phyloP scores from a whole-genome alignment of 2,888 invertebrate genomes.

The Ennomos fuscantarius region DNA sequence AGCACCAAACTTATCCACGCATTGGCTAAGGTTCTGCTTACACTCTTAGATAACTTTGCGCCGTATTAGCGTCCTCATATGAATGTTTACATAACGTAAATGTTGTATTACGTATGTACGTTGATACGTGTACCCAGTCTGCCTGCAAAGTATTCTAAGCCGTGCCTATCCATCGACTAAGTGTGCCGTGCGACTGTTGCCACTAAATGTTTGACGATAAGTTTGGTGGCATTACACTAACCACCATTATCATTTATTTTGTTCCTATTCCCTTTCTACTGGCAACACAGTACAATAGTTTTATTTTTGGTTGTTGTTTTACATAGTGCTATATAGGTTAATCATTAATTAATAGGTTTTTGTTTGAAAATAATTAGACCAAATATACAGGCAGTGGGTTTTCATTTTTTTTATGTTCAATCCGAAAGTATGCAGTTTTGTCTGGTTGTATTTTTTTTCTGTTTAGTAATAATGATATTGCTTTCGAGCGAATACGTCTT shows the following conservation, averaged over 20 bases:
- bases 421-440: constrained; percentile 59
- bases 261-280: constrained; percentile 11
- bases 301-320: constrained; percentile 33
- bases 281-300: constrained; percentile 27
- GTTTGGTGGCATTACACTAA: constrained; percentile 7
- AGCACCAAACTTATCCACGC: no score
- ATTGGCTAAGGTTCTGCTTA: no score
- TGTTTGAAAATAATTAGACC: constrained; percentile 57
- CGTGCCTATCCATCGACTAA: no score
- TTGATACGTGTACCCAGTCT: no score
- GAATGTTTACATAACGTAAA: no score
- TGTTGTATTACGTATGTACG: no score
- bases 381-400: constrained; percentile 71
- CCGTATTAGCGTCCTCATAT: no score
- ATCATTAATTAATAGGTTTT: constrained; percentile 39
- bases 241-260: constrained; percentile 1
- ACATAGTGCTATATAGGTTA: constrained; percentile 39
- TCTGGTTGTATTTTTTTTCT: constrained; percentile 69
- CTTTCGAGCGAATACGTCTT: constrained; percentile 64
- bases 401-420: constrained; percentile 54
- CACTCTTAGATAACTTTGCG: no score
- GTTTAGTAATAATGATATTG: constrained; percentile 55
- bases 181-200: no score
- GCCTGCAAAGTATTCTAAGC: no score
- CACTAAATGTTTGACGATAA: not conserved